Base-by-base conservation (phyloP, 2,888 invertebrate genomes). In the Tipula helvola region DNA sequence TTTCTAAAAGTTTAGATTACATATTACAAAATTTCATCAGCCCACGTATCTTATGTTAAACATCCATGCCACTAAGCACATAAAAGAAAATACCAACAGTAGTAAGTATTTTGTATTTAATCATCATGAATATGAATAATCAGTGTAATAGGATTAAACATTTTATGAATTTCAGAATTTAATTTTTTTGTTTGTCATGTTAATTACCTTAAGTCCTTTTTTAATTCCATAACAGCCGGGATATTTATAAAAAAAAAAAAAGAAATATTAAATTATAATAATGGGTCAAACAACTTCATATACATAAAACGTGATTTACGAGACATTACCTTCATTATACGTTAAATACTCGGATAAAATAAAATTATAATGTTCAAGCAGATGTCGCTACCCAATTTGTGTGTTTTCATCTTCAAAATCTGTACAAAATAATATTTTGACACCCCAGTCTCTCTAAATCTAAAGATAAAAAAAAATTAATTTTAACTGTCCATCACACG, bases 91-190 rank as follows among this genome's bases (percentile, higher is more conserved):
- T 52, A 12, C 28, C 3, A 71, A 71, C 71, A 18, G 28, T 28
- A 71, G 71, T 71, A 71, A 71, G 28, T 12, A 52, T 18, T 71
- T 18, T 28, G 71, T 71, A 71, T 71, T 71, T 12, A 10, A 71
- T 71, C 71, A 71, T 71, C 71, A 71, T 71, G 71, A 71, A 71
- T 71, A 71, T 71, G 71, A 71, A 71, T 71, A 71, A 71, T 71
- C 71, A 71, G 71, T 71, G 71, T 71, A 71, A 71, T 71, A 71
- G 71, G 71, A 71, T 71, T 71, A 71, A 28, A 71, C 28, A 71
- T 71, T 71, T 71, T 71, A 28, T 71, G 71, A 71, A 71, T 71
- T 71, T 71, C 71, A 71, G 3, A 28, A 71, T 71, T 28, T 71
- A 5, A 8, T 52, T 84, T 84, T 39, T 84, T 39, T 84, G n/a